Evolutionary conservation across 2,113 vertebrate genomes (phyloP).

Genomic region (Chlamydotis undulata): DNA sequence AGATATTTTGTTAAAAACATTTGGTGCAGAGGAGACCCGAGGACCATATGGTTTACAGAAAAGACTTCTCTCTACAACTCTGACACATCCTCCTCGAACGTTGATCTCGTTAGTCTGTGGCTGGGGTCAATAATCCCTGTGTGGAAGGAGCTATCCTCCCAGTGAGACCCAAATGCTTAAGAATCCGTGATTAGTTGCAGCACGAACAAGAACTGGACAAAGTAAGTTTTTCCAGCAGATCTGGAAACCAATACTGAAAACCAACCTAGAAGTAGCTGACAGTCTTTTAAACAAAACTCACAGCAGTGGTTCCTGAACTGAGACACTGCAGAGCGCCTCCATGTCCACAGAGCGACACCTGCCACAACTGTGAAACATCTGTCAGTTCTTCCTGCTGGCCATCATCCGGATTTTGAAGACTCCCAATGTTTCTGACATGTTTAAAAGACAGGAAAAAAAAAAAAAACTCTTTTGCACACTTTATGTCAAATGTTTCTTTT

Average conservation of each 20-base stretch:
- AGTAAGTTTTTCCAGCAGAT: not conserved
- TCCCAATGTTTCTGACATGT: not conserved
- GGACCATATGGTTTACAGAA: not conserved
- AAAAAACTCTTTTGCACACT: not conserved
- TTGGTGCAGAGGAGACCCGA: slow-evolving; percentile 13
- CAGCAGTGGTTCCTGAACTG: not conserved
- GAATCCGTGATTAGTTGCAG: not conserved
- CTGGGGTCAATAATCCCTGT: not conserved
- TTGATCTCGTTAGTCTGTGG: not conserved
- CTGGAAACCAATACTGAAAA: not conserved
- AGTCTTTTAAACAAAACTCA: not conserved
- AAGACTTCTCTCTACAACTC: not conserved
- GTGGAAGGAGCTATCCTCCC: not conserved
- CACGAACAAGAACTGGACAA: not conserved
- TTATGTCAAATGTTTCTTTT: not conserved
- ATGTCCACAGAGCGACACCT: not conserved
- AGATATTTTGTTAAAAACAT: not conserved
- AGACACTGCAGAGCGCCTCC: not conserved
- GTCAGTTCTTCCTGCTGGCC: not conserved
- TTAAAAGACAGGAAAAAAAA: not conserved
- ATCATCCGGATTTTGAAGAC: not conserved
- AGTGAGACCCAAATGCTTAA: not conserved
- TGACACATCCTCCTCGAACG: not conserved
- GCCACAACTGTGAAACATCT: not conserved
- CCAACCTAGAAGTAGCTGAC: not conserved